phyloP scores from a whole-genome alignment of 2,888 invertebrate species.

The Tenthredo scrophulariae region DNA sequence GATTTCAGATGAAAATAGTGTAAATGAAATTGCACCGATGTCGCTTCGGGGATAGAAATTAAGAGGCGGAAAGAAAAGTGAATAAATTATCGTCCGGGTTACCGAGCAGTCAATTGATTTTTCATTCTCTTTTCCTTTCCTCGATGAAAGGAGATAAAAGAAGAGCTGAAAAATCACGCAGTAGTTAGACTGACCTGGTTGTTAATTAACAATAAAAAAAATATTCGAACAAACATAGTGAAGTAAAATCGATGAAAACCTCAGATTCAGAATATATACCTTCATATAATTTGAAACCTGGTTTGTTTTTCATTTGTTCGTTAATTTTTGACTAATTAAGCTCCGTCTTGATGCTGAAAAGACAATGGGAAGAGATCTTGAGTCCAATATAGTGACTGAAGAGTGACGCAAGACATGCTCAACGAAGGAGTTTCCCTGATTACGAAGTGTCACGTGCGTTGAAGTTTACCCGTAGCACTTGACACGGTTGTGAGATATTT shows the following conservation, averaged over 20 bases:
- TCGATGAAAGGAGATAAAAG: background rate
- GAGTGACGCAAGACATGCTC: background rate
- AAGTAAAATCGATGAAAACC: background rate
- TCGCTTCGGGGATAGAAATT: background rate
- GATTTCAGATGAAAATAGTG: conserved; percentile 8
- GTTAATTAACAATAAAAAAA: background rate
- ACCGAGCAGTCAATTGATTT: conserved; percentile 1
- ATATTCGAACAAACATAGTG: background rate
- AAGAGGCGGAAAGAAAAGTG: background rate
- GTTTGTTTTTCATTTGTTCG: background rate
- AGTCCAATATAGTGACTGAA: background rate
- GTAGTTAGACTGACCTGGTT: background rate
- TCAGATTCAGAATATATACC: background rate
- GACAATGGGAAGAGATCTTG: background rate
- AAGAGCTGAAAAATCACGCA: background rate
- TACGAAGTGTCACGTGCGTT: conserved; percentile 36
- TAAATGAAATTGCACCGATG: background rate
- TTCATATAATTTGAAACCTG: background rate
- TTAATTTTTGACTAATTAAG: conserved; percentile 8
- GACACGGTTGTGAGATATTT: conserved; percentile 7
- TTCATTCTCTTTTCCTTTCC: background rate
- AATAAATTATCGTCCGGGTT: conserved; percentile 18
- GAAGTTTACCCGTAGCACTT: background rate
- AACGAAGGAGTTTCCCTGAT: conserved; percentile 19
- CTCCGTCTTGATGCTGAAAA: background rate